Conservation (phyloP, 2,888 invertebrate genomes). For the Xylota sylvarum region DNA sequence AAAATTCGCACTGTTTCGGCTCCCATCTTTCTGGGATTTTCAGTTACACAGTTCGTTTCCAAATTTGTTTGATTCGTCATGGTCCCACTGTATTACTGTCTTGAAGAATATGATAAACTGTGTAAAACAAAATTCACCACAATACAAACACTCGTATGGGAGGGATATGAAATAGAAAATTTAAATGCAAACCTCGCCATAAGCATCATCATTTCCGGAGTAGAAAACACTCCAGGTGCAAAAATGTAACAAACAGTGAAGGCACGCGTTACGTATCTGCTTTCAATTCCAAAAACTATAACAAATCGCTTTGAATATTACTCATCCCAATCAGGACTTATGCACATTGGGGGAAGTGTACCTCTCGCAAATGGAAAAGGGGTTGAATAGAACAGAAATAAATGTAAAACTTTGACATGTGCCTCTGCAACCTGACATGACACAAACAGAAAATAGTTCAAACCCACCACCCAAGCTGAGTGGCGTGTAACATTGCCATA, state of each 20-base stretch:
- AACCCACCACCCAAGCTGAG: conserved; percentile 57
- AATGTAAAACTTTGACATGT: conserved; percentile 62
- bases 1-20: no score
- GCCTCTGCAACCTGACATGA: conserved; percentile 65
- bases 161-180: neutral
- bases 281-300: conserved; percentile 17
- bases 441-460: conserved; percentile 62
- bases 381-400: conserved; percentile 24
- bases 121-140: no score
- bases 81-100: no score
- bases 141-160: no score
- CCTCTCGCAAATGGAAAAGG: conserved; percentile 12
- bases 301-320: conserved; percentile 36
- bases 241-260: neutral
- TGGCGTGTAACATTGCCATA: conserved; percentile 54
- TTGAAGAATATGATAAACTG: no score
- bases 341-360: neutral
- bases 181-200: neutral
- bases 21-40: no score
- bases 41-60: no score
- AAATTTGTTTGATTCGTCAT: no score
- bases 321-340: conserved; percentile 12
- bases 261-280: conserved; percentile 12
- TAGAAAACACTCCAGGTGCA: conserved; percentile 14
- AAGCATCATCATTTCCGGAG: neutral